Evolutionary conservation across 2,113 vertebrate genomes (phyloP).

Genomic region (Peromyscus maniculatus): DNA sequence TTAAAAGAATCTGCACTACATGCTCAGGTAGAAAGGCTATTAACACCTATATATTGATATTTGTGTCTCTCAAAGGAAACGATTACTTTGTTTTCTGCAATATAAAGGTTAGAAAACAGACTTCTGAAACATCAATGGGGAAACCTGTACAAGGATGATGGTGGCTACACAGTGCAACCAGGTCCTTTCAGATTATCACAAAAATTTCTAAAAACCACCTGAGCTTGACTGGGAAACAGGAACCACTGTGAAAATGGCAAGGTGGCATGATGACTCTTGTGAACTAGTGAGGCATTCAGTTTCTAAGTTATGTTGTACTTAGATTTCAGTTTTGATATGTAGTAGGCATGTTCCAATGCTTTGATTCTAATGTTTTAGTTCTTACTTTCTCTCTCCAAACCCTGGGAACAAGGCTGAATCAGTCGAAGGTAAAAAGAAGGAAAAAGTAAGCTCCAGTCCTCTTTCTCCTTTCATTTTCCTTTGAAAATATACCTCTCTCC

Average conservation of each 20-base stretch:
- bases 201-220: neutral
- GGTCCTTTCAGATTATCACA: constrained; percentile 27
- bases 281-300: neutral
- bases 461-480: neutral
- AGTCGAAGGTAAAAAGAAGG: neutral
- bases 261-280: neutral
- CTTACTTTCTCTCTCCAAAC: constrained; percentile 10
- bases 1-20: constrained; percentile 35
- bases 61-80: constrained; percentile 52
- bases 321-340: neutral
- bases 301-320: neutral
- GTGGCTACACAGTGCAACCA: neutral
- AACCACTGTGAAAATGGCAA: neutral
- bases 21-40: neutral
- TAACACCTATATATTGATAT: constrained; percentile 24
- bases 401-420: neutral
- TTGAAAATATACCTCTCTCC: neutral
- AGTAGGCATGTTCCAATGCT: neutral
- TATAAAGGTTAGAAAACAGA: constrained; percentile 57
- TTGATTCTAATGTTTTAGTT: constrained; percentile 46
- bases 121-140: constrained; percentile 57
- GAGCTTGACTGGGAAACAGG: neutral
- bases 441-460: constrained; percentile 21
- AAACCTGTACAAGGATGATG: constrained; percentile 15
- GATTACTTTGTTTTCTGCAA: constrained; percentile 27